phyloP scores from a whole-genome alignment of 2,113 vertebrate genomes.

The Aptenodytes patagonicus region DNA sequence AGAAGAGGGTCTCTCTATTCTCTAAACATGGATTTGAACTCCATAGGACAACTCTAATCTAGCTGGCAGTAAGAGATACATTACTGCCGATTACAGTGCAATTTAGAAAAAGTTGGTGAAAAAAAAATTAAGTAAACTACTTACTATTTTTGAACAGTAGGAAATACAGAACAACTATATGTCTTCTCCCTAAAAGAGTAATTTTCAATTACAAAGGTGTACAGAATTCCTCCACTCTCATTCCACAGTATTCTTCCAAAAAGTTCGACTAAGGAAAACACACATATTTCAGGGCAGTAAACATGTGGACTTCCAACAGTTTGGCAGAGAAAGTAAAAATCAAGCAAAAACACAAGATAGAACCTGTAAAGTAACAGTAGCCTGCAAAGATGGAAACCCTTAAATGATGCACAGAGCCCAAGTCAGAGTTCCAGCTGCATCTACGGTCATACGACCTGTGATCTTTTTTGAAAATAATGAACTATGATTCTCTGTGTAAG shows the following conservation, averaged over 20 bases:
- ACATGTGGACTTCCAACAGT: background rate
- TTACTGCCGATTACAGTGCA: background rate
- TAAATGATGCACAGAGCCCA: background rate
- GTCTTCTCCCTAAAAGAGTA: background rate
- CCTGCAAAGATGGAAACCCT: background rate
- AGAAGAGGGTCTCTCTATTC: background rate
- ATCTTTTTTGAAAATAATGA: background rate
- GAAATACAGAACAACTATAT: fast-evolving
- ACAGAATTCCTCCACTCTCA: background rate
- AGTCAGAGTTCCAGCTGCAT: background rate
- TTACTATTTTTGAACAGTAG: background rate
- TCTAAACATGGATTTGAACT: background rate
- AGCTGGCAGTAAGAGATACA: background rate
- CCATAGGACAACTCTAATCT: background rate
- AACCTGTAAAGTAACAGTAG: background rate
- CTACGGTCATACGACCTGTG: background rate
- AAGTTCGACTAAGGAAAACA: fast-evolving
- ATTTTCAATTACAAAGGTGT: background rate
- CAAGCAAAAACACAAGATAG: background rate
- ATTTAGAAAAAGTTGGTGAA: background rate
- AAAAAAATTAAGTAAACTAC: background rate
- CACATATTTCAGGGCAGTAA: background rate
- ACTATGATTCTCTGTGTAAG: background rate
- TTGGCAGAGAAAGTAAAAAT: background rate
- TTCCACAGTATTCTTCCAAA: background rate